phyloP scores from a whole-genome alignment of 2,113 vertebrate genomes.

The Rostratula benghalensis region DNA sequence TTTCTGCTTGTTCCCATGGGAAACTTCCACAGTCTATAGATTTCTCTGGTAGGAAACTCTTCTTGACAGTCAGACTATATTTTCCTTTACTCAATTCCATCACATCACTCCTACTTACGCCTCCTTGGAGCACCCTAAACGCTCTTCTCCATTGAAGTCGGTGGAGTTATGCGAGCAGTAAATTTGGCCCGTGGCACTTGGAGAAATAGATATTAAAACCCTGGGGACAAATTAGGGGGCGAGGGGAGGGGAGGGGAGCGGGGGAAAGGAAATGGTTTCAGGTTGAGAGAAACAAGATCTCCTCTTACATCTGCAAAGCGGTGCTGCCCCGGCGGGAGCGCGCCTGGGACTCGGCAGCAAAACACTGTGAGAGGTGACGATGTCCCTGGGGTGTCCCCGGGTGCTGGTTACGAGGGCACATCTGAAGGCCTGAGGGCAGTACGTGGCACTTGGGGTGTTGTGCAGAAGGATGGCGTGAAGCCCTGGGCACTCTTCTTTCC shows the following conservation, averaged over 20 bases:
- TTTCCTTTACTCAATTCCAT: slow-evolving; percentile 69
- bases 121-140: slow-evolving; percentile 65
- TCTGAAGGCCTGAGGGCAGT: not conserved
- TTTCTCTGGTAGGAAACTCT: slow-evolving; percentile 64
- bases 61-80: slow-evolving; percentile 64
- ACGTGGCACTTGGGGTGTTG: not conserved
- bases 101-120: slow-evolving; percentile 67
- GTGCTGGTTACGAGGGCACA: fast-evolving
- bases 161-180: slow-evolving; percentile 52
- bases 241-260: slow-evolving; percentile 27
- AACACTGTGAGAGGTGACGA: not conserved
- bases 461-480: not conserved
- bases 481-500: not conserved
- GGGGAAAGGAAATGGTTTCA: slow-evolving; percentile 68
- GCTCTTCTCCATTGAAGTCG: slow-evolving; percentile 47
- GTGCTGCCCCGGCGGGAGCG: not conserved
- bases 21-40: slow-evolving; percentile 64
- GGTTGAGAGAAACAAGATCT: slow-evolving; percentile 68
- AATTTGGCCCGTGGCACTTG: slow-evolving; percentile 57
- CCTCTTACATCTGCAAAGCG: slow-evolving; percentile 42
- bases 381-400: not conserved
- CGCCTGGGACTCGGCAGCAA: fast-evolving
- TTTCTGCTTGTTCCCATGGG: slow-evolving; percentile 53
- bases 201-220: slow-evolving; percentile 66
- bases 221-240: not conserved